phyloP scores from a whole-genome alignment of 1,140 invertebrate species.

The Cylas formicarius region DNA sequence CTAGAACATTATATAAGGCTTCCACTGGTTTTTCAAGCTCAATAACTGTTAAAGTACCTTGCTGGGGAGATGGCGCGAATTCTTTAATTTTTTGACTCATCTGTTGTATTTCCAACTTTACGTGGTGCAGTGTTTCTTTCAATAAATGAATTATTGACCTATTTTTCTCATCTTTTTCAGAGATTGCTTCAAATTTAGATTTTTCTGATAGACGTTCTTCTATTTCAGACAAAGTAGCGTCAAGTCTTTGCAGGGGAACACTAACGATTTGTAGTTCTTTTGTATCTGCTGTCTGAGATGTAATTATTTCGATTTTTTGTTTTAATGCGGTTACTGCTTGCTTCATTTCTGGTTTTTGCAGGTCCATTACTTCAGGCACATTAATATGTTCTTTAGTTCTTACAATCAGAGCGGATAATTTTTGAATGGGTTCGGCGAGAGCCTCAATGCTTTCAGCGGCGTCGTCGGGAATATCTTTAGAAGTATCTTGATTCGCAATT shows the following conservation, averaged over 20 bases:
- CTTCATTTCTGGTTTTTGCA: slow-evolving; percentile 7
- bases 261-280: neutral
- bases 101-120: neutral
- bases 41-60: slow-evolving; percentile 1
- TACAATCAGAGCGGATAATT: slow-evolving; percentile 10
- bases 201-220: neutral
- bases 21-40: neutral
- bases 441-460: slow-evolving; percentile 2
- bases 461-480: slow-evolving; percentile 8
- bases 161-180: neutral
- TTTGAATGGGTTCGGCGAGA: slow-evolving; percentile 11
- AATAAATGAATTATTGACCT: no score
- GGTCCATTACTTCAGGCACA: slow-evolving; percentile 11
- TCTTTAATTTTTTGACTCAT: slow-evolving; percentile 3
- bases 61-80: slow-evolving; percentile 5
- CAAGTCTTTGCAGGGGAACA: neutral
- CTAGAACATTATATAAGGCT: neutral
- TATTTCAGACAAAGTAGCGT: neutral
- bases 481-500: slow-evolving; percentile 7
- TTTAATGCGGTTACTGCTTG: neutral
- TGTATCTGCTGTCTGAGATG: neutral
- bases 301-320: neutral
- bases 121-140: neutral
- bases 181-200: slow-evolving; percentile 1
- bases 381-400: slow-evolving; percentile 7